phyloP scores from a whole-genome alignment of 2,113 vertebrate genomes.

The Gopherus flavomarginatus region DNA sequence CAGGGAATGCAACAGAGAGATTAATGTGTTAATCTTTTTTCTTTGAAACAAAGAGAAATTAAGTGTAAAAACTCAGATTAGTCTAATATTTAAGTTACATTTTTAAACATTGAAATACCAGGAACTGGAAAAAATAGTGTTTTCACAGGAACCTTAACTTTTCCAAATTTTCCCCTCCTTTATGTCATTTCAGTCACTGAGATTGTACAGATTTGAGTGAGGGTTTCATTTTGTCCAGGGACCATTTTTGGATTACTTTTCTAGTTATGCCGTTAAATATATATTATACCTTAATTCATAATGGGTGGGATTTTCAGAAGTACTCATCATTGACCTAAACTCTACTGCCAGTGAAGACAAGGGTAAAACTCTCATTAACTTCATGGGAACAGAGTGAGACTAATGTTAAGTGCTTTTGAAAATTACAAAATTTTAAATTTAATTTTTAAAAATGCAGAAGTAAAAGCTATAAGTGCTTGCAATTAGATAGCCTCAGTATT shows the following conservation, averaged over 20 bases:
- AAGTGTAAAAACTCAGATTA: accelerated
- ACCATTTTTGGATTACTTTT: neutral
- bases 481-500: neutral
- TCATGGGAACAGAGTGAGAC: neutral
- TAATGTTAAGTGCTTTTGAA: neutral
- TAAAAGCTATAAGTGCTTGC: neutral
- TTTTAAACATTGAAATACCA: accelerated
- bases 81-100: accelerated
- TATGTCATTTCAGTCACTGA: neutral
- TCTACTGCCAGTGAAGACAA: neutral
- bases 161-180: neutral
- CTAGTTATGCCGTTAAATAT: neutral
- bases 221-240: neutral
- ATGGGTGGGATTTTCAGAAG: neutral
- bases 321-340: neutral
- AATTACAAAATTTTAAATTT: neutral
- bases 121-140: too few relatives aligned
- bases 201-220: neutral
- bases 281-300: neutral
- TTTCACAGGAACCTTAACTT: neutral
- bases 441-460: neutral
- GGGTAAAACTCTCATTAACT: neutral
- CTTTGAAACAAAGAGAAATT: neutral
- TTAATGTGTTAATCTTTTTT: neutral
- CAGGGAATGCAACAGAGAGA: accelerated